A percentile compares a stretch with the other conserved stretches of the same genome.
phyloP scores from a whole-genome alignment of 2,797 vertebrate species.

The Austrolebias charrua region DNA sequence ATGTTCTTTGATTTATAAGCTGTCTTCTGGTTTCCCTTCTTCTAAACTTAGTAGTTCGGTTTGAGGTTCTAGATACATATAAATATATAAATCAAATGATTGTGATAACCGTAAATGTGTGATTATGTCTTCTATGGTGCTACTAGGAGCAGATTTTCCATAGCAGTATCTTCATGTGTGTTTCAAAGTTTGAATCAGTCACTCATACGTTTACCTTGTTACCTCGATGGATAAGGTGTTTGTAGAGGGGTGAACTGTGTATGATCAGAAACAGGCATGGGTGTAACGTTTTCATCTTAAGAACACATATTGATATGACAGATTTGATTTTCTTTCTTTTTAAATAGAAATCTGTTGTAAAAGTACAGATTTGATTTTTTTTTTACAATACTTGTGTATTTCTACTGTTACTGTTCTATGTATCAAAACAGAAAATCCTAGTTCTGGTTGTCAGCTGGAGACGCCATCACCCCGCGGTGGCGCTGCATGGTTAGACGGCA shows the following conservation, averaged over 20 bases:
- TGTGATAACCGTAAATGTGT: conserved; percentile 75
- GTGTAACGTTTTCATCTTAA: conserved; percentile 57
- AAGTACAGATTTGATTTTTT: conserved; percentile 51
- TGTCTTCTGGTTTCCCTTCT: conserved; percentile 56
- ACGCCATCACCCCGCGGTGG: conserved; percentile 62
- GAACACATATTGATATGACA: conserved; percentile 37
- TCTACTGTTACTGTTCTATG: conserved; percentile 72
- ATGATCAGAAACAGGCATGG: conserved; percentile 47
- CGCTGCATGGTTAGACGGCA: conserved; percentile 71
- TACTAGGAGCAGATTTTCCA: conserved; percentile 70
- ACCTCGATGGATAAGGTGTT: conserved; percentile 41
- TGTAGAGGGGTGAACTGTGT: conserved; percentile 42
- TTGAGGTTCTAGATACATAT: conserved; percentile 62
- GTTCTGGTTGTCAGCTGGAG: conserved; percentile 66
- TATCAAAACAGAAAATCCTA: conserved; percentile 58
- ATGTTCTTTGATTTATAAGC: conserved; percentile 36
- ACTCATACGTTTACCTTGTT: conserved; percentile 53
- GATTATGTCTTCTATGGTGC: conserved; percentile 76
- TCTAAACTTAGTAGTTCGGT: conserved; percentile 71
- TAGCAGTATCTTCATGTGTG: conserved; percentile 60
- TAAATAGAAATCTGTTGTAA: conserved; percentile 52
- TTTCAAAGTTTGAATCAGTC: conserved; percentile 56
- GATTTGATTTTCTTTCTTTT: conserved; percentile 32
- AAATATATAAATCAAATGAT: conserved; percentile 64
- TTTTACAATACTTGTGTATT: conserved; percentile 66